phyloP scores from a whole-genome alignment of 1,140 invertebrate species.

The Nilaparvata lugens region DNA sequence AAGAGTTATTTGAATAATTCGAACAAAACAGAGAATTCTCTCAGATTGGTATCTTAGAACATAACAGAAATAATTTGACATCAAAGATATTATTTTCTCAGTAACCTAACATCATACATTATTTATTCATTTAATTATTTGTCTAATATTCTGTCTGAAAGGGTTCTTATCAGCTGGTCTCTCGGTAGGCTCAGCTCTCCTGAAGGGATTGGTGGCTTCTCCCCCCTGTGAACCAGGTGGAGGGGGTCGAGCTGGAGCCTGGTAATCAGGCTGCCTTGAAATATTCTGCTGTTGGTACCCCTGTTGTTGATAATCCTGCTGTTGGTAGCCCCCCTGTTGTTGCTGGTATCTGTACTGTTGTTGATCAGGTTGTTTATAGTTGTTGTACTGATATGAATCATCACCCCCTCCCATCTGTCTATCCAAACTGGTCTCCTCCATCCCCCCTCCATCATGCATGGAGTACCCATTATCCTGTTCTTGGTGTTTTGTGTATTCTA shows the following conservation, averaged over 20 bases:
- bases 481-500: slow-evolving; percentile 45
- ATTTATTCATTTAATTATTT: no score
- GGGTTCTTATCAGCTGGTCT: slow-evolving; percentile 37
- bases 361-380: slow-evolving; percentile 32
- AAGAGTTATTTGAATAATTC: no score
- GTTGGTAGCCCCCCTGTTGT: slow-evolving; percentile 33
- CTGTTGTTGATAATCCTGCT: slow-evolving; percentile 35
- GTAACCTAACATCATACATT: no score
- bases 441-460: slow-evolving; percentile 1
- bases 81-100: no score
- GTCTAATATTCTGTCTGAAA: slow-evolving; percentile 40
- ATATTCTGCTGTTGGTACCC: slow-evolving; percentile 40
- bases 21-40: no score
- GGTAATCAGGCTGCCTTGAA: slow-evolving; percentile 19
- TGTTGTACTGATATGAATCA: slow-evolving; percentile 33
- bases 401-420: slow-evolving; percentile 24
- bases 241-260: slow-evolving; percentile 4
- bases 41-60: no score
- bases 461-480: slow-evolving; percentile 9
- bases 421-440: slow-evolving; percentile 53
- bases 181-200: slow-evolving; percentile 27
- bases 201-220: slow-evolving; percentile 45
- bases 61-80: no score
- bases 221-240: slow-evolving; percentile 12
- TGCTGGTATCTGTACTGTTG: slow-evolving; percentile 35